Evolutionary conservation across 2,797 vertebrate genomes (phyloP), one percentile per base, ranked within the genome.

Genomic region (Pagetopsis macropterus): DNA sequence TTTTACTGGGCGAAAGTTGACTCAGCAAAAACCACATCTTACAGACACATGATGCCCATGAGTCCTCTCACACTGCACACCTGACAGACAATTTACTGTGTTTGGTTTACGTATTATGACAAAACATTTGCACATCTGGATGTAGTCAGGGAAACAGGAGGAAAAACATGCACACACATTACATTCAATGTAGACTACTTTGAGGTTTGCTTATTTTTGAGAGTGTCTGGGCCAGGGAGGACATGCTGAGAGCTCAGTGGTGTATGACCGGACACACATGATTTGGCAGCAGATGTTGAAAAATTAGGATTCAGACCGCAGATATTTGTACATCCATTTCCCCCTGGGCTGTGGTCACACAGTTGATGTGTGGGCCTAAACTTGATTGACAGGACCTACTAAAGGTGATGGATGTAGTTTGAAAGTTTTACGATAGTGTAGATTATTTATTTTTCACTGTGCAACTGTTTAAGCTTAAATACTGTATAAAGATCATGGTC

Each of bases 91-190:
- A 66, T 80, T 72, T 63, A 59, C 21, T 52, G 43, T 33, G 51
- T 59, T 72, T 40, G 5, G 5, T 80, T 78, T 73, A 70, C 79
- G 51, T 62, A 15, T 78, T 82, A 67, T 80, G 72, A 86, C 74
- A 75, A 56, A 78, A 68, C 84, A 59, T 68, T 87, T 65, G 65
- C 64, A 87, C 85, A 86, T 90, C 85, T 92, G 89, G 86, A 88
- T 76, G 84, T 59, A 77, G 72, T 85, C 33, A 44, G 61, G 56
- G 78, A 84, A 84, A 78, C 79, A 73, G 70, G 67, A 50, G 56
- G 52, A 33, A 75, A 77, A 75, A 58, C 64, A 65, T n/a, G 45
- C 40, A 48, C 69, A 70, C 45, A 63, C 27, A 19, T 56, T 41
- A 33, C 45, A n/a, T 52, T 46, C 37, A 67, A 43, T 48, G 50